Conservation (phyloP, 2,888 invertebrate genomes). For the Himalopsyche kuldschensis region DNA sequence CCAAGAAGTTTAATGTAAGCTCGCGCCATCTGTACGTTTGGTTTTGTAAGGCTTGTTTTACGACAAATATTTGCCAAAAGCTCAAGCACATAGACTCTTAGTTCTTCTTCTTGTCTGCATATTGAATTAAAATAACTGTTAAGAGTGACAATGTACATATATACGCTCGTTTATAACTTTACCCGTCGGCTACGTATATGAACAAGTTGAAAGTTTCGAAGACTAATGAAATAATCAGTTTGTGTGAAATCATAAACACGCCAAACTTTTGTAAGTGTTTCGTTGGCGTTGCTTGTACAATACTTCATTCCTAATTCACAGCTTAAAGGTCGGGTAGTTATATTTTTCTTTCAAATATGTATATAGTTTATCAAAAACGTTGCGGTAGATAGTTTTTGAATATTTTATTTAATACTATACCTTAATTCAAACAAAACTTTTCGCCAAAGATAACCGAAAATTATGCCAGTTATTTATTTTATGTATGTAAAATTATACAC, state of each 20-base stretch:
- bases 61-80: background rate
- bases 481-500: no score
- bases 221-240: background rate
- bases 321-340: no score
- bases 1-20: background rate
- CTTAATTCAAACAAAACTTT: no score
- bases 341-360: no score
- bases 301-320: no score
- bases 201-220: background rate
- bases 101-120: background rate
- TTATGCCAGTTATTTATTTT: no score
- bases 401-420: no score
- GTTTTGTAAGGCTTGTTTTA: background rate
- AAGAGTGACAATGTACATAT: background rate
- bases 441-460: no score
- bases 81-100: background rate
- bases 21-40: background rate
- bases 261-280: background rate
- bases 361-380: no score
- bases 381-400: no score
- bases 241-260: background rate
- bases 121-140: background rate
- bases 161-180: background rate
- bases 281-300: no score
- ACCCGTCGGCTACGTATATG: background rate